These are phyloP conservation scores for Xestobium rufovillosum DNA, from an alignment of 2,888 invertebrate genomes.

Conservation along the genomic window DNA sequence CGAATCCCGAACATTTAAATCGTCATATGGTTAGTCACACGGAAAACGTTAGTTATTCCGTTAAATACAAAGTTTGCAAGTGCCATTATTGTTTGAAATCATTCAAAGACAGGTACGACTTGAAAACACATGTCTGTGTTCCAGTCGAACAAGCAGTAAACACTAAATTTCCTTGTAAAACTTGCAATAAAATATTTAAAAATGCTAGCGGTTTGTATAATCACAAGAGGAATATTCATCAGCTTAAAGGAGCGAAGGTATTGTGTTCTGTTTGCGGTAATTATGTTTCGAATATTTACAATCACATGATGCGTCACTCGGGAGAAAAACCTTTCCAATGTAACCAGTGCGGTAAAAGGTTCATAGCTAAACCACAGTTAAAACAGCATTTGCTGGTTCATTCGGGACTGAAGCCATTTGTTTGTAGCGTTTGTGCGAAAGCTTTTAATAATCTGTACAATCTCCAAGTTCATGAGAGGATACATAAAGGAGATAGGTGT, in stretches of 20 bases:
- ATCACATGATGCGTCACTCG: constrained; percentile 31
- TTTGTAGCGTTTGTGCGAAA: constrained; percentile 34
- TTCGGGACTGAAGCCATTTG: constrained; percentile 31
- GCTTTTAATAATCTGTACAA: constrained; percentile 34
- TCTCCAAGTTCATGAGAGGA: constrained; percentile 35
- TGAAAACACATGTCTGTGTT: constrained; percentile 27
- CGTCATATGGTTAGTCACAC: constrained; percentile 32
- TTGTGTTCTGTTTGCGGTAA: constrained; percentile 32
- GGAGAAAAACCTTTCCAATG: constrained; percentile 30
- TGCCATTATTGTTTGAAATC: constrained; percentile 30
- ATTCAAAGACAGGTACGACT: constrained; percentile 28
- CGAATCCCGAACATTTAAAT: constrained; percentile 33
- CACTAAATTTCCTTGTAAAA: constrained; percentile 27
- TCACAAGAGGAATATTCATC: constrained; percentile 29
- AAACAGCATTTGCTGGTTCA: constrained; percentile 32
- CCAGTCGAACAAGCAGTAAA: constrained; percentile 23
- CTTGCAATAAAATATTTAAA: constrained; percentile 32
- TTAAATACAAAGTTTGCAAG: constrained; percentile 30
- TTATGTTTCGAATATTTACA: constrained; percentile 31
- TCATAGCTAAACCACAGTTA: constrained; percentile 28
- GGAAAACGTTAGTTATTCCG: constrained; percentile 32
- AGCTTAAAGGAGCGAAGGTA: constrained; percentile 26
- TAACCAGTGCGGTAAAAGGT: constrained; percentile 30
- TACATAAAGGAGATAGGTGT: constrained; percentile 32
- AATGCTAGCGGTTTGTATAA: constrained; percentile 28